Percentiles rank a stretch among this genome's conserved stretches.
phyloP scores from a whole-genome alignment of 2,888 invertebrate genomes.

The Drosophila vallismaia region DNA sequence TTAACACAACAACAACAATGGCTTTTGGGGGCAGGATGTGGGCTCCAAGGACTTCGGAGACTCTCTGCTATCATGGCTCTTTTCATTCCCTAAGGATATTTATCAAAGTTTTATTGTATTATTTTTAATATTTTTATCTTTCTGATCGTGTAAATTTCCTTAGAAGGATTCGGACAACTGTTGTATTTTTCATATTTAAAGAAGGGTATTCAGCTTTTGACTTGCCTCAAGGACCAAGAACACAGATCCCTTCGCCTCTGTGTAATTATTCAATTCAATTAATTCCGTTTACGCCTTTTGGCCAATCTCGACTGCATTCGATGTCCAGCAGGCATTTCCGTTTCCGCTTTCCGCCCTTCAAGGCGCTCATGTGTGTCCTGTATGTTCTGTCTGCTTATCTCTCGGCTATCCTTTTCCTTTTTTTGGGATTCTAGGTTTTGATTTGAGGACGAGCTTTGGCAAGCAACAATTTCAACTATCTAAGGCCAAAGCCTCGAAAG shows the following conservation, averaged over 20 bases:
- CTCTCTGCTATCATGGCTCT: not conserved
- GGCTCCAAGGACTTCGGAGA: not conserved
- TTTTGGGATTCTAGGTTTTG: slow-evolving; percentile 50
- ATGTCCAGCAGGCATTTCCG: slow-evolving; percentile 52
- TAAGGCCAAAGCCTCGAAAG: slow-evolving; percentile 16
- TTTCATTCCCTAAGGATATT: not conserved
- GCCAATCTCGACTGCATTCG: slow-evolving; percentile 28
- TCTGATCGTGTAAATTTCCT: not conserved
- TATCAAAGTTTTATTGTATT: not conserved
- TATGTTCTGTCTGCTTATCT: slow-evolving; percentile 35
- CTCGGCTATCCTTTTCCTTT: not conserved
- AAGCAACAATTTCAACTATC: slow-evolving; percentile 67
- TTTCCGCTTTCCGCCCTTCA: slow-evolving; percentile 57
- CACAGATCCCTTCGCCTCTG: slow-evolving; percentile 29
- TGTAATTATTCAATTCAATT: slow-evolving; percentile 80
- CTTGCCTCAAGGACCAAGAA: not conserved
- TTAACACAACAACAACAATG: slow-evolving; percentile 59
- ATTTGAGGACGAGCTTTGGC: slow-evolving; percentile 3
- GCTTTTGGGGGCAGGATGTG: not conserved
- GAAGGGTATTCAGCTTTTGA: not conserved
- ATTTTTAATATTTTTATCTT: not conserved
- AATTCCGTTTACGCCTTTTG: slow-evolving; percentile 69
- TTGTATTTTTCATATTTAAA: too few relatives aligned
- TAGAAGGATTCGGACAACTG: not conserved
- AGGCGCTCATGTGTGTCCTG: slow-evolving; percentile 55